Conservation (phyloP, 2,113 vertebrate species). For the Scatophagus argus region DNA sequence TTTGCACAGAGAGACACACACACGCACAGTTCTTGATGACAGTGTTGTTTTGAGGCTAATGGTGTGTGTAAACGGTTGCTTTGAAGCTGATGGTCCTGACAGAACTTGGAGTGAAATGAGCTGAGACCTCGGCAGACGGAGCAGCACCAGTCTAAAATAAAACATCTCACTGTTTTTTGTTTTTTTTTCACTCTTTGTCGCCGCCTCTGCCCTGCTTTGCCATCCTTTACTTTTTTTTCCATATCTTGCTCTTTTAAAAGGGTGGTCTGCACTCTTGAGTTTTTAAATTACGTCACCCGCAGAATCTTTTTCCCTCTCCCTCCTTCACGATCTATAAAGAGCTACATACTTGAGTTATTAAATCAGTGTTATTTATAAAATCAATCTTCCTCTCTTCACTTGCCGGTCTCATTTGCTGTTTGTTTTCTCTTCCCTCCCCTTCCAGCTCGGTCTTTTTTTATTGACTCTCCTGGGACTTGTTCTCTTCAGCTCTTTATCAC, state of each 20-base stretch:
- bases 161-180: constrained; percentile 8
- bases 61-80: constrained; percentile 53
- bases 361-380: constrained; percentile 64
- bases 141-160: constrained; percentile 38
- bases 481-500: constrained; percentile 69
- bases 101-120: constrained; percentile 62
- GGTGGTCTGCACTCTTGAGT: constrained; percentile 1
- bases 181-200: constrained; percentile 26
- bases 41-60: constrained; percentile 63
- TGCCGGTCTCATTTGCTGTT: constrained; percentile 43
- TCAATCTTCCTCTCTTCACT: constrained; percentile 56
- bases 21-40: constrained; percentile 47
- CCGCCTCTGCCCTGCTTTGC: neutral
- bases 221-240: neutral
- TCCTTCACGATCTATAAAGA: constrained; percentile 24
- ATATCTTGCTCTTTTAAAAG: constrained; percentile 5
- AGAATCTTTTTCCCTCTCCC: neutral
- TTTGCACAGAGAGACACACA: constrained; percentile 39
- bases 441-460: constrained; percentile 49
- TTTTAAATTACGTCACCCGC: constrained; percentile 28
- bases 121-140: constrained; percentile 49
- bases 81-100: constrained; percentile 56
- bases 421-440: constrained; percentile 45
- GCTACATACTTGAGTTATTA: constrained; percentile 57
- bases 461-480: constrained; percentile 68